Conservation (phyloP, 2,888 invertebrate species). For the Saturnia japonica region DNA sequence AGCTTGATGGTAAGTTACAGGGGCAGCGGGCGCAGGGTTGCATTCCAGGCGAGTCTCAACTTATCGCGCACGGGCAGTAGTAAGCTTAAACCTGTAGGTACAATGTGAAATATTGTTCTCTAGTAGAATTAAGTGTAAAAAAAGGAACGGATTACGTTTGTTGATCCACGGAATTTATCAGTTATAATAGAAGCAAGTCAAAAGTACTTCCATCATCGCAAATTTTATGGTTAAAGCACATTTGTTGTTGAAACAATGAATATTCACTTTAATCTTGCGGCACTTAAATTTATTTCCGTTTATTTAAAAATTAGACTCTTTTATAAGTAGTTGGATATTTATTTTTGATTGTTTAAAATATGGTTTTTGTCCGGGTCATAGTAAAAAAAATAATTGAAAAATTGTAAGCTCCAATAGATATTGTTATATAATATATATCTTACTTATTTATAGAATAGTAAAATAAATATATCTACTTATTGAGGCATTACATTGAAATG, state of each 20-base stretch:
- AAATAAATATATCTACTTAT: no score
- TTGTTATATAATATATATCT: no score
- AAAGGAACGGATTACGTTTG: not conserved
- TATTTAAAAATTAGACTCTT: constrained; percentile 10
- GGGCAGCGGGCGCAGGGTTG: no score
- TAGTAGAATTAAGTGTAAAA: not conserved
- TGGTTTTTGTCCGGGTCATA: not conserved
- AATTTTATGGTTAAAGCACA: constrained; percentile 20
- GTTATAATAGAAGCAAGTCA: constrained; percentile 18
- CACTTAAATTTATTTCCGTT: constrained; percentile 18
- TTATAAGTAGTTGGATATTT: not conserved
- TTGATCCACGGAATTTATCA: not conserved
- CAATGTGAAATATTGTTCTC: not conserved
- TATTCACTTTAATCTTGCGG: constrained; percentile 21
- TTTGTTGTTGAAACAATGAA: constrained; percentile 19
- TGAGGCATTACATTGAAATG: no score
- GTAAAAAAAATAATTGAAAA: not conserved
- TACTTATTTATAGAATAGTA: no score
- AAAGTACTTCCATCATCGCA: constrained; percentile 16
- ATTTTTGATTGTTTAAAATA: not conserved
- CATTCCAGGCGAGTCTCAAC: no score
- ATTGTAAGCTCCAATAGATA: not conserved
- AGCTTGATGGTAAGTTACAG: no score
- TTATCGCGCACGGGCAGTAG: no score
- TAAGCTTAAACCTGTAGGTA: not conserved